A percentile compares a stretch with the other conserved stretches of the same genome.
Conservation (phyloP, 2,113 vertebrate genomes). For the Zosterops borbonicus region DNA sequence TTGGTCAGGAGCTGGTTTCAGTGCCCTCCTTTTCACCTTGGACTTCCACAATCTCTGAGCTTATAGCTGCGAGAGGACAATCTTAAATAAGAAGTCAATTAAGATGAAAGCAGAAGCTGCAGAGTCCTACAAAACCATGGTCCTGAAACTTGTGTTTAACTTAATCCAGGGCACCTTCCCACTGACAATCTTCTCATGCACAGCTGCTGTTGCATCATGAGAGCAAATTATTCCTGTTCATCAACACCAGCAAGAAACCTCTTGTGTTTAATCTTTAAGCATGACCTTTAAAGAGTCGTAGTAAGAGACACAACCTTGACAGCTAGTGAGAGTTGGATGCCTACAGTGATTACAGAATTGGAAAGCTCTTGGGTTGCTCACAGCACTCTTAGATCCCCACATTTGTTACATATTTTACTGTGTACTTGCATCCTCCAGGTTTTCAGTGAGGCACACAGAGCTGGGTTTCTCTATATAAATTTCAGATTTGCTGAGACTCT, state of each 20-base stretch:
- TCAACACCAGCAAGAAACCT: not conserved
- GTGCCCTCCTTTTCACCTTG: slow-evolving; percentile 2
- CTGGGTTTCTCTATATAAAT: not conserved
- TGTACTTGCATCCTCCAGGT: not conserved
- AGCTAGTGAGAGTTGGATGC: not conserved
- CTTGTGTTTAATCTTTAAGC: not conserved
- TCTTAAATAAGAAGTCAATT: not conserved
- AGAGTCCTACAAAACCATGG: not conserved
- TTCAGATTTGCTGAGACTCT: not conserved
- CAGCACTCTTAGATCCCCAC: not conserved
- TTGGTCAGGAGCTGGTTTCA: not conserved
- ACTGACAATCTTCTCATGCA: not conserved
- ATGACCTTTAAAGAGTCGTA: not conserved
- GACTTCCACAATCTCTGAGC: not conserved
- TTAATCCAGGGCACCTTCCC: not conserved
- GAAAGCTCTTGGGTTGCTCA: not conserved
- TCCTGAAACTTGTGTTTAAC: not conserved
- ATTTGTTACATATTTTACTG: not conserved
- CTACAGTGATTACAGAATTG: not conserved
- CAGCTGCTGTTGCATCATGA: not conserved
- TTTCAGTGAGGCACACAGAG: not conserved
- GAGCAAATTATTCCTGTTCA: not conserved
- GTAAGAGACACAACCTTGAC: not conserved
- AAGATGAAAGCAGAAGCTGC: not conserved
- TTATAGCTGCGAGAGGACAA: not conserved